Evolutionary conservation across 1,140 invertebrate genomes (phyloP), one percentile per base, ranked within the genome.

Genomic region (Sycophila sp.): DNA sequence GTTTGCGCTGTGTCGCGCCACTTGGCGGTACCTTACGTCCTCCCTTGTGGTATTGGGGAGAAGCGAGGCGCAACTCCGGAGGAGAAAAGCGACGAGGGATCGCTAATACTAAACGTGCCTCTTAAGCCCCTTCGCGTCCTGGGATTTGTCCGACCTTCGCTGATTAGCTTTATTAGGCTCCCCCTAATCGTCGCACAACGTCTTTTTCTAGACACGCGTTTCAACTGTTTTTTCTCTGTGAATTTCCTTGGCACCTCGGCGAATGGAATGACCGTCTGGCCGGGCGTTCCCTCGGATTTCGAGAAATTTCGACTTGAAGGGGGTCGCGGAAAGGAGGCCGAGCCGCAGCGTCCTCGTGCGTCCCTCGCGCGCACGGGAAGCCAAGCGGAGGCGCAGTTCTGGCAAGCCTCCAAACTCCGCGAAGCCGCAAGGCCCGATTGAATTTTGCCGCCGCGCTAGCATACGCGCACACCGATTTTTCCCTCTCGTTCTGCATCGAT

Each of bases 21-120:
- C 30, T 7, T 65, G 0, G 2, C 17, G 30, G 22, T 19, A 6
- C 10, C 64, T 68, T 68, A 34, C 17, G 24, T 38, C 28, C 45
- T 69, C 56, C 56, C 56, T n/a, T 26, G 58, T 32, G 45, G 67
- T 62, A 69, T 62, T 69, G n/a, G 11, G n/a, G n/a, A n/a, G n/a
- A n/a, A n/a, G 2, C 38, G 34, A 15, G 32, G 17, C 10, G 28
- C 36, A 42, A 60, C 58, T 45, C 34, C 28, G 42, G 42, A 47
- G 28, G 38, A n/a, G n/a, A 28, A 63, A 36, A 65, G 28, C 62
- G 32, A 53, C 26, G 17, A 28, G 56, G 56, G 24, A 60, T 51
- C 28, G 15, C 32, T 40, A 53, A 53, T 70, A 51, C 59, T 63
- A 56, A 70, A 63, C 17, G 47, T 22, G 17, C 38, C 38, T 32